Conservation (phyloP, 2,797 vertebrate species). For the Anableps anableps region DNA sequence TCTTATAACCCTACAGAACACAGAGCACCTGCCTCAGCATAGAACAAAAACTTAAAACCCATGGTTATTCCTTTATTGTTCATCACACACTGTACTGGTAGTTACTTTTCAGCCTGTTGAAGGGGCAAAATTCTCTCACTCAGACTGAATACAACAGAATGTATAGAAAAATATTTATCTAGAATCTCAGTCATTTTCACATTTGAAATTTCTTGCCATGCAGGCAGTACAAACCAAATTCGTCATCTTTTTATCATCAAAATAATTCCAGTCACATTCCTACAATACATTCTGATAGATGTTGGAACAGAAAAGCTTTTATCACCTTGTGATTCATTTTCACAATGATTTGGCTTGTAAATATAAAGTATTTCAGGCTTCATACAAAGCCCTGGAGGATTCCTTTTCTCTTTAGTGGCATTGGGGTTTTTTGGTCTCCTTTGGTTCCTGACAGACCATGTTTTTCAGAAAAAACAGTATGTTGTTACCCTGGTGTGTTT, state of each 20-base stretch:
- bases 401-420: neutral
- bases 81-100: neutral
- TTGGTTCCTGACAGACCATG: neutral
- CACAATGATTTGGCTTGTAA: neutral
- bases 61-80: neutral
- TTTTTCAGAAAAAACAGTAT: neutral
- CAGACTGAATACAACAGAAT: neutral
- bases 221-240: neutral
- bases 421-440: neutral
- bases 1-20: slow-evolving; percentile 88
- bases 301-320: neutral
- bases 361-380: neutral
- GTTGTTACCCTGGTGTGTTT: neutral
- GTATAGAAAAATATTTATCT: neutral
- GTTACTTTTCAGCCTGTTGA: neutral
- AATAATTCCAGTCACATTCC: neutral
- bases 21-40: neutral
- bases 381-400: neutral
- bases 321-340: neutral
- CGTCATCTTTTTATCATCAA: neutral
- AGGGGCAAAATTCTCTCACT: neutral
- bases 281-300: neutral
- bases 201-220: neutral
- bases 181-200: neutral
- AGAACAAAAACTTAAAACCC: neutral